These are phyloP conservation scores for Geothlypis trichas DNA, from an alignment of 2,113 vertebrate species.

Conservation along the genomic window DNA sequence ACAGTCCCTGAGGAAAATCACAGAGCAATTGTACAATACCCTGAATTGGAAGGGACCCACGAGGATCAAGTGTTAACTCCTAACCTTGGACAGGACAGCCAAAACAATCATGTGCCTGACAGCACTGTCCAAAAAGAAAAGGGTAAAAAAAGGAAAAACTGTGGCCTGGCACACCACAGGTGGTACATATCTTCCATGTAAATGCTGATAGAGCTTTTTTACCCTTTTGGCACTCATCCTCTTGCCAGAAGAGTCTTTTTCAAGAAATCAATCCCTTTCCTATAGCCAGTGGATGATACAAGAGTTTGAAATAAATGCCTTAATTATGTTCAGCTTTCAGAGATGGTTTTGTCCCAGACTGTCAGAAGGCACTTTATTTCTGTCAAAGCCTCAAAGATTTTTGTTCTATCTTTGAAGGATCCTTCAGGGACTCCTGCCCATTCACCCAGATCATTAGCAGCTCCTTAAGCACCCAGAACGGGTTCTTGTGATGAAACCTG, in stretches of 20 bases:
- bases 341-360: not conserved
- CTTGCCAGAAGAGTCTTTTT: not conserved
- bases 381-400: conserved; percentile 50
- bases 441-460: conserved; percentile 55
- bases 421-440: conserved; percentile 15
- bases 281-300: not conserved
- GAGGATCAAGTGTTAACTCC: not conserved
- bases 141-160: not conserved
- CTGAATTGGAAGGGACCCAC: not conserved
- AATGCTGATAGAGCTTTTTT: not conserved
- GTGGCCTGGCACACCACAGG: not conserved
- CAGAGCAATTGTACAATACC: not conserved
- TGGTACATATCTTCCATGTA: not conserved
- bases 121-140: not conserved
- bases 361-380: conserved; percentile 21
- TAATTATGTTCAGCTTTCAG: not conserved
- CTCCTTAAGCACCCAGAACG: not conserved
- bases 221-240: not conserved
- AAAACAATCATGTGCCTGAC: not conserved
- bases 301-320: not conserved
- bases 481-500: conserved; percentile 18
- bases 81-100: not conserved
- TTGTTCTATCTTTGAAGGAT: conserved; percentile 45
- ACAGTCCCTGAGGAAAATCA: not conserved
- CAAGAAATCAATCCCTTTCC: not conserved